A percentile compares a stretch with the other conserved stretches of the same genome.
Conservation (phyloP, 2,113 vertebrate genomes). For the Callipepla squamata region DNA sequence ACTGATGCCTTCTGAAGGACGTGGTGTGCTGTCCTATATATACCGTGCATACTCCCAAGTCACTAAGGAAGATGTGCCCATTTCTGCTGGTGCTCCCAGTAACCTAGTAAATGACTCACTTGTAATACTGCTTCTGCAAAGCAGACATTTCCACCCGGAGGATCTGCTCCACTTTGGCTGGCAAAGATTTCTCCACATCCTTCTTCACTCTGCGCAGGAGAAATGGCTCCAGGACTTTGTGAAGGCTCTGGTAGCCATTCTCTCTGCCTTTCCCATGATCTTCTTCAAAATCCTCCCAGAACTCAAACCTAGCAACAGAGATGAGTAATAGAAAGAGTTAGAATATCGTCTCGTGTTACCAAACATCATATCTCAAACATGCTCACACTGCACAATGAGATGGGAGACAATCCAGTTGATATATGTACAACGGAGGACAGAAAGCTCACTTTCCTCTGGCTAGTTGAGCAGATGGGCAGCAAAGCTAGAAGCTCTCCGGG, state of each 20-base stretch:
- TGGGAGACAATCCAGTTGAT: background rate
- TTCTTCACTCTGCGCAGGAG: constrained; percentile 97
- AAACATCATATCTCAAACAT: background rate
- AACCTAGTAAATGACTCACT: constrained; percentile 77
- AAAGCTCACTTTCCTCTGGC: background rate
- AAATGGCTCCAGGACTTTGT: constrained; percentile 97
- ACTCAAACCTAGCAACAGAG: constrained; percentile 85
- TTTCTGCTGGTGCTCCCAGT: background rate
- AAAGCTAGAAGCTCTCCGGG: background rate
- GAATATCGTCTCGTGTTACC: background rate
- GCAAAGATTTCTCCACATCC: constrained; percentile 97
- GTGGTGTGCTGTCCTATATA: background rate
- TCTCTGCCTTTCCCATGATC: constrained; percentile 94
- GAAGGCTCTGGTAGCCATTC: constrained; percentile 96
- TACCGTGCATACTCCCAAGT: background rate
- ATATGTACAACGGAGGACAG: background rate
- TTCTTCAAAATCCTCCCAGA: constrained; percentile 98
- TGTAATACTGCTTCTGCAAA: constrained; percentile 98
- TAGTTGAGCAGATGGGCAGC: background rate
- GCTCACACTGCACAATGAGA: background rate
- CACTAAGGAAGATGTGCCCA: background rate
- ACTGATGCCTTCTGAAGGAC: background rate
- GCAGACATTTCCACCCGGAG: constrained; percentile 96
- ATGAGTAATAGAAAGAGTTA: background rate
- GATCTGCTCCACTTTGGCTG: constrained; percentile 99